A percentile compares a stretch with the other conserved stretches of the same genome.
Conservation (phyloP, 2,888 invertebrate species). For the Keiferia lycopersicella region DNA sequence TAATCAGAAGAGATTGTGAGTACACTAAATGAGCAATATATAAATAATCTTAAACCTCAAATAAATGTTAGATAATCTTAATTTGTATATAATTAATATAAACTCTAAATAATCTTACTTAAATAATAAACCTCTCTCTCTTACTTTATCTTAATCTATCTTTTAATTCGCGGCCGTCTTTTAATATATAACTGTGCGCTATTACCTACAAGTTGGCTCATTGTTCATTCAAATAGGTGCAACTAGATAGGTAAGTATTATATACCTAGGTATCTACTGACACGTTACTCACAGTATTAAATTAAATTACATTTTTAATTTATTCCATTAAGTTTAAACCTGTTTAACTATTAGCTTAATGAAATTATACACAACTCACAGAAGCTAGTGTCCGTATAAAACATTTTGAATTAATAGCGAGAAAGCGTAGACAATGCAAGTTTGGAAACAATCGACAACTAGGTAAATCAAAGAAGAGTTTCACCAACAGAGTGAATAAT, state of each 20-base stretch:
- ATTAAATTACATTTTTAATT: too few relatives aligned
- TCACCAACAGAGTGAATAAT: neutral
- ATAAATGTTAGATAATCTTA: too few relatives aligned
- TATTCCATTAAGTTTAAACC: neutral
- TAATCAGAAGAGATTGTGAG: constrained; percentile 16
- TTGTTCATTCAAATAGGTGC: too few relatives aligned
- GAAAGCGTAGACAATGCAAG: neutral
- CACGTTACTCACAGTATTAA: too few relatives aligned
- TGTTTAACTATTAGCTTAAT: constrained; percentile 1
- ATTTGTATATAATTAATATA: neutral
- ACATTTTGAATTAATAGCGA: neutral
- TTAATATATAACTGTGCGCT: too few relatives aligned
- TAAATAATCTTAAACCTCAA: neutral
- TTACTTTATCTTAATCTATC: too few relatives aligned
- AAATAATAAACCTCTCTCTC: too few relatives aligned
- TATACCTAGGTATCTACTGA: too few relatives aligned
- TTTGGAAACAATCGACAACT: neutral
- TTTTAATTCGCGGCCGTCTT: too few relatives aligned
- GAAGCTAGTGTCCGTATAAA: neutral
- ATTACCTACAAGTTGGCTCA: too few relatives aligned
- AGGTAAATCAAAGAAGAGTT: neutral
- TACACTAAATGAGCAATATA: constrained; percentile 3
- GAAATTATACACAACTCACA: neutral
- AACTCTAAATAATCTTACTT: too few relatives aligned
- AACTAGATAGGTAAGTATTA: too few relatives aligned